phyloP scores from a whole-genome alignment of 2,888 invertebrate genomes.

The Melipona beecheii region DNA sequence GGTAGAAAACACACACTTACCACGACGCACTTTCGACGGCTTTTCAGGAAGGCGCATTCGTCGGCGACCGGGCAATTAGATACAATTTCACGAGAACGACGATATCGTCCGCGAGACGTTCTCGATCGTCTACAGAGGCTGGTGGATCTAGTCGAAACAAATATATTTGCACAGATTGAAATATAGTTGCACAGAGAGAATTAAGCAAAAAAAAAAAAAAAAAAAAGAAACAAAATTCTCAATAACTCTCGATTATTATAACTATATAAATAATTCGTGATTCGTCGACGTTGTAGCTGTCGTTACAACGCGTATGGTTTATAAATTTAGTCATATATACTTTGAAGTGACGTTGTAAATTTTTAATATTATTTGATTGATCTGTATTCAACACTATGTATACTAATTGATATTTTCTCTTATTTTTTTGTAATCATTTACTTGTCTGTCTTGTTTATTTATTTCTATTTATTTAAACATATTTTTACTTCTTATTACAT shows the following conservation, averaged over 20 bases:
- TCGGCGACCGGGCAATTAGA: background rate
- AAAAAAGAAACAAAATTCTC: background rate
- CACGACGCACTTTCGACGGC: slow-evolving; percentile 2
- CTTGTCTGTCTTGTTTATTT: slow-evolving; percentile 31
- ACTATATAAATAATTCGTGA: background rate
- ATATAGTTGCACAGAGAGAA: background rate
- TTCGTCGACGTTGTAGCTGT: background rate
- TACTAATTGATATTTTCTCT: background rate
- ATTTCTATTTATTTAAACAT: slow-evolving; percentile 9
- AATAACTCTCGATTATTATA: background rate
- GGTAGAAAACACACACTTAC: background rate
- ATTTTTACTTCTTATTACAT: background rate
- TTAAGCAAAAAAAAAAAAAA: background rate
- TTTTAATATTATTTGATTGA: background rate
- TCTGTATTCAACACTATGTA: too few species aligned
- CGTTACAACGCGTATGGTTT: background rate
- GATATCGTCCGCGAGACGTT: background rate
- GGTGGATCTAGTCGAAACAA: background rate
- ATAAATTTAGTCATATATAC: slow-evolving; percentile 14
- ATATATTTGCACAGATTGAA: background rate
- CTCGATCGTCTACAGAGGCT: background rate
- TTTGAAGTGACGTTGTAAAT: slow-evolving; percentile 4
- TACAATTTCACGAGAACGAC: slow-evolving; percentile 10
- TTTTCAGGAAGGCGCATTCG: slow-evolving; percentile 30
- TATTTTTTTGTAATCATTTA: background rate